Conservation (phyloP, 2,888 invertebrate genomes). For the Orthosia gracilis region DNA sequence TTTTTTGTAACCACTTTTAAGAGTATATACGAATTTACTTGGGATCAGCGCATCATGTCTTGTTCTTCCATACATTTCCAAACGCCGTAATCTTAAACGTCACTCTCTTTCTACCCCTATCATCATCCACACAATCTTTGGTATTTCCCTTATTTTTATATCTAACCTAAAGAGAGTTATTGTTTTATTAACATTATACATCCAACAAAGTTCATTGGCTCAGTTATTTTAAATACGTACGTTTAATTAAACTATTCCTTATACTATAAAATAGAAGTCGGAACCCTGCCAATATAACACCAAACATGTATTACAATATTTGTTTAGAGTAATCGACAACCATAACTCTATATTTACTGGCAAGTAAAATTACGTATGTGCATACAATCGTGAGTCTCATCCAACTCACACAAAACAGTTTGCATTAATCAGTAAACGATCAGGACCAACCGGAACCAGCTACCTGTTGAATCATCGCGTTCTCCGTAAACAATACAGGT, state of each 20-base stretch:
- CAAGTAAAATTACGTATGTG: slow-evolving; percentile 51
- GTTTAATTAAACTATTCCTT: slow-evolving; percentile 29
- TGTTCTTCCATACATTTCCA: not conserved
- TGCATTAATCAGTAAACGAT: slow-evolving; percentile 67
- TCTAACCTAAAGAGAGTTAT: not conserved
- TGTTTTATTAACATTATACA: not conserved
- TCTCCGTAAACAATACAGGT: slow-evolving; percentile 55
- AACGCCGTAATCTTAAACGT: not conserved
- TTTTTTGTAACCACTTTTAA: too few relatives aligned
- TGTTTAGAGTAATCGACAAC: slow-evolving; percentile 38
- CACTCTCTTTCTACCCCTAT: not conserved
- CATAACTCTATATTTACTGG: slow-evolving; percentile 37
- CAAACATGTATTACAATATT: slow-evolving; percentile 35
- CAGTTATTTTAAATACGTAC: not conserved
- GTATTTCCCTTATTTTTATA: not conserved
- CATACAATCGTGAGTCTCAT: slow-evolving; percentile 64
- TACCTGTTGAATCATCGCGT: slow-evolving; percentile 65
- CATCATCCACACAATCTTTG: not conserved
- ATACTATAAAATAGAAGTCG: slow-evolving; percentile 11
- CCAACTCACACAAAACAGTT: slow-evolving; percentile 66
- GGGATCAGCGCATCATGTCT: not conserved
- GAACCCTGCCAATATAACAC: slow-evolving; percentile 10
- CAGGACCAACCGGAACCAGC: slow-evolving; percentile 69
- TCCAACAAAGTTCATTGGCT: slow-evolving; percentile 17
- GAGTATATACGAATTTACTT: not conserved